phyloP scores from a whole-genome alignment of 2,113 vertebrate genomes.

The Sminthopsis crassicaudata region DNA sequence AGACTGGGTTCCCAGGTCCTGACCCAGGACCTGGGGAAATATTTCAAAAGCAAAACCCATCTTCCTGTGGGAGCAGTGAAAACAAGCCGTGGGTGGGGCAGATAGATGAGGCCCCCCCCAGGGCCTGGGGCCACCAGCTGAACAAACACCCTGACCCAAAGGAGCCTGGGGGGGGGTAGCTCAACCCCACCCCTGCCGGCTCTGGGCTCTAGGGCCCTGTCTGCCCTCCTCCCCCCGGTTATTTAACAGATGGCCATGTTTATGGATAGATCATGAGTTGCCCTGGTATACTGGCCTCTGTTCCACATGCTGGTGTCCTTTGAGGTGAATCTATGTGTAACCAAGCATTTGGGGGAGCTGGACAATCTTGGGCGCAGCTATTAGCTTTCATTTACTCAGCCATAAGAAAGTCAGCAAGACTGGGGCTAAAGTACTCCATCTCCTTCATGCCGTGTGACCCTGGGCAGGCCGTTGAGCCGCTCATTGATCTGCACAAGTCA shows the following conservation, averaged over 20 bases:
- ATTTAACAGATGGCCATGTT: not conserved
- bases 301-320: not conserved
- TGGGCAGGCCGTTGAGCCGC: not conserved
- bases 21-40: not conserved
- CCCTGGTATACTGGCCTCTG: too few species aligned
- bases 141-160: slow-evolving; percentile 33
- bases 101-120: not conserved
- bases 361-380: not conserved
- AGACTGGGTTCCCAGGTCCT: not conserved
- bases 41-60: slow-evolving; percentile 34
- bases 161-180: not conserved
- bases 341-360: not conserved
- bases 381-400: not conserved
- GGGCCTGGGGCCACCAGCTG: slow-evolving; percentile 20
- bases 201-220: not conserved
- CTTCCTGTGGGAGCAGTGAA: not conserved
- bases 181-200: not conserved
- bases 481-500: not conserved
- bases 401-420: not conserved
- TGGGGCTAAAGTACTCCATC: not conserved
- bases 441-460: not conserved
- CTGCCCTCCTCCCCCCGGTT: not conserved
- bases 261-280: not conserved
- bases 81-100: slow-evolving; percentile 6
- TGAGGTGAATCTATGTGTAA: accelerated